Base-by-base conservation (phyloP, 2,888 invertebrate genomes). In the Hydroisotoma schaefferi region DNA sequence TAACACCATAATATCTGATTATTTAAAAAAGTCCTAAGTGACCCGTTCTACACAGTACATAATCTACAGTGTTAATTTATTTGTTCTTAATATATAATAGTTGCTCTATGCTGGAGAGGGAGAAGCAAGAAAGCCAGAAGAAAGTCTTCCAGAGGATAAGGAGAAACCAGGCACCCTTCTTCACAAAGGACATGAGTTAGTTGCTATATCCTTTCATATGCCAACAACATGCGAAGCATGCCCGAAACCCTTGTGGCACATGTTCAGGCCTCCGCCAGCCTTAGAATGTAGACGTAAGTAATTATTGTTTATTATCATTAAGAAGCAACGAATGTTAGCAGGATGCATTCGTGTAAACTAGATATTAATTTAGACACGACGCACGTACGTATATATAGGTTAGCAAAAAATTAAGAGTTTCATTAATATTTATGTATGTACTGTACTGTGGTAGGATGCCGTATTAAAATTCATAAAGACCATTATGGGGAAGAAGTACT, bases 191-290 rank as follows among this genome's bases (percentile, higher is more conserved):
- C 98, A 99, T 80, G 97, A 97, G 80, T 90, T 98, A 77, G 85
- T 95, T 69, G 88, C 90, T 78, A 92, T 98, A 75, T 91, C 91
- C 73, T 98, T 92, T 81, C 95, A 98, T 80, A 97, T 95, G 86
- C 97, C 98, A 57, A 94, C 97, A 12, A 89, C 91, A 73, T 99
- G 98, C 81, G 98, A 98, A 81, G 89, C 93, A 73, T 99, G 99
- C 82, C 87, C 93, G 68, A 94, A 93, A 76, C 94, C 94, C 74
- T 83, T 98, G 73, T 98, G 94, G 92, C 89, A 95, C 80, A 89
- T 98, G 87, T 90, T 99, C 80, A 87, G 94, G 75, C 98, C 98
- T 71, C 97, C 98, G 67, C 91, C 93, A 72, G 98, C 98, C 64
- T 84, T 94, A 75, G 98, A 98, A 81, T 99, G 99, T 80, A 85